Base-by-base conservation (phyloP, 35 echinoderm and acorn worm genomes). In the Apostichopus japonicus region DNA sequence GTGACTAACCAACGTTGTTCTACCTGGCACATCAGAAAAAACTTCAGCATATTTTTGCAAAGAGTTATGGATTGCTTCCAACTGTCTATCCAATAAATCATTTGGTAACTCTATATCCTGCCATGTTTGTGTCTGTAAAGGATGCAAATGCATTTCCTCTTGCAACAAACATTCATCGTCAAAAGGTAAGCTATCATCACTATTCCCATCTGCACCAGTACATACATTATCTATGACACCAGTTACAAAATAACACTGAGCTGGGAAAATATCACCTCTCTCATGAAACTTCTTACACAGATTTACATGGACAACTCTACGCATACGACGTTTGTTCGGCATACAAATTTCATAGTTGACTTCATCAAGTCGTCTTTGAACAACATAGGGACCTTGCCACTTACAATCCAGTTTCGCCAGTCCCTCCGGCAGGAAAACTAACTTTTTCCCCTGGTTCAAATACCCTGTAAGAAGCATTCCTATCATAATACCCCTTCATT, bases 391-490 rank as follows among this genome's bases (percentile, higher is more conserved):
- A 22, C 92, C 92, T 78, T 87, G 92, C 81, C 92, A 93, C 56
- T 87, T 86, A 51, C n/a, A 53, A 75, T 93, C 80, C 22, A 93
- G 51, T 24, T 93, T 93, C 22, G 24, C 65, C 87, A 65, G 56
- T 56, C 65, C 80, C 13, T 75, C 80, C 33, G 92, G 92, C 8
- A 87, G 23, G 71, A 87, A 87, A 24, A 78, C 92, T 10, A 93
- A 93, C 92, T 24, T 87, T 87, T 17, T 93, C 92, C 19, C 82
- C 82, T 24, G 81, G 61, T 27, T 87, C 55, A 93, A 93, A 93
- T 22, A 67, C 63, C 56, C 83, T 86, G 57, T 87, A 1, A 51
- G 55, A 80, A 55, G 57, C 79, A 83, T 83, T 84, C 6, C 24
- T 63, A 57, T 92, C 91, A 92, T 92, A 92, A 83, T 73, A 52